Percentiles rank a stretch among this genome's conserved stretches.
Conservation (phyloP, 2,113 vertebrate species). For the Gallinago paraguaiae region DNA sequence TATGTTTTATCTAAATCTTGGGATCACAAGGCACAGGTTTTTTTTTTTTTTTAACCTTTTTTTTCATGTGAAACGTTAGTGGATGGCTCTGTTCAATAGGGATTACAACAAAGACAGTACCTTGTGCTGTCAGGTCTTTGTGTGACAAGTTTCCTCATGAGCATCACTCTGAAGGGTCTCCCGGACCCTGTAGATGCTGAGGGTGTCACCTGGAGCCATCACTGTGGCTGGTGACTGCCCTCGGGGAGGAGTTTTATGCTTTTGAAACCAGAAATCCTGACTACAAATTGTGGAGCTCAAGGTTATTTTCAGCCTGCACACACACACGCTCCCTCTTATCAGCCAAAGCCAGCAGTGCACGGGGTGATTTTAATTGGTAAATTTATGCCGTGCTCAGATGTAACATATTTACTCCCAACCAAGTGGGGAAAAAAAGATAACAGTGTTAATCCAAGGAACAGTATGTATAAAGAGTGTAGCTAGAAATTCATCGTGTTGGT, state of each 20-base stretch:
- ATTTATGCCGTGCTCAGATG: not conserved
- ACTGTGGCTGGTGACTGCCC: not conserved
- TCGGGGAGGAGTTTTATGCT: not conserved
- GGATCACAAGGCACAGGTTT: not conserved
- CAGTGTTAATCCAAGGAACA: not conserved
- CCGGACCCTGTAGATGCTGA: not conserved
- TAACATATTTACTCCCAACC: not conserved
- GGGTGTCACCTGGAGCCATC: rapidly evolving
- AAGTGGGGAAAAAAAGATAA: not conserved
- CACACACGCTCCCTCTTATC: not conserved
- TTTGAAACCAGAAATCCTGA: not conserved
- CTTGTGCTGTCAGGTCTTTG: not conserved
- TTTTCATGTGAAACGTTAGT: not conserved
- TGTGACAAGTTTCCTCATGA: not conserved
- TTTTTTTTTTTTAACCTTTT: not conserved
- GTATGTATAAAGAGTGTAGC: rapidly evolving
- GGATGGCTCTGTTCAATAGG: not conserved
- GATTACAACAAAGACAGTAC: not conserved
- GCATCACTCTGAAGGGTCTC: not conserved
- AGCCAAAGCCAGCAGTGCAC: not conserved
- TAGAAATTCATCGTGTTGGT: rapidly evolving
- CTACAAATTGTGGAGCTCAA: not conserved
- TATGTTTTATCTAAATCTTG: not conserved
- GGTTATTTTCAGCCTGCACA: not conserved
- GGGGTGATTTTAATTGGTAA: not conserved